These are phyloP conservation scores for Bubo bubo DNA, from an alignment of 2,113 vertebrate genomes.

Conservation along the genomic window DNA sequence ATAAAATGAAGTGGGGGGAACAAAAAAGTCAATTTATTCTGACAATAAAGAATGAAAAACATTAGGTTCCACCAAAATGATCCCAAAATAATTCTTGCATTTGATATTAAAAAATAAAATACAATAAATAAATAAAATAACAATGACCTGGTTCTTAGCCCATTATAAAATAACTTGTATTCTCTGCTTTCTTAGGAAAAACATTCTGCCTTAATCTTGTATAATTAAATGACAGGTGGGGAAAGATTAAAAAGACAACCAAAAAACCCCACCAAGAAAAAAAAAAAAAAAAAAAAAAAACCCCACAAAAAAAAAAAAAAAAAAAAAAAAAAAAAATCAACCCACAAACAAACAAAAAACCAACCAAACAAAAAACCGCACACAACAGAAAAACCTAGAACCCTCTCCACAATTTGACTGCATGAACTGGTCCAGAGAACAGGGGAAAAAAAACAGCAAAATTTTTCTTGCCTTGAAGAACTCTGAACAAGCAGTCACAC, in stretches of 20 bases:
- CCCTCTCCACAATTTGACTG: background rate
- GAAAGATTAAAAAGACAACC: background rate
- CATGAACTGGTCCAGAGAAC: background rate
- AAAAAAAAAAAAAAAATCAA: too few species aligned
- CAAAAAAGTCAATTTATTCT: background rate
- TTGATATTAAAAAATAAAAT: background rate
- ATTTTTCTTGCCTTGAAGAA: background rate
- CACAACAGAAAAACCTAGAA: background rate
- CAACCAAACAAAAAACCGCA: background rate
- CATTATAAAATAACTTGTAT: background rate
- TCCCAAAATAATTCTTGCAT: background rate
- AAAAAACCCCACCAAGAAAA: background rate
- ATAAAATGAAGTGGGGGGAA: background rate
- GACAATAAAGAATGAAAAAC: background rate
- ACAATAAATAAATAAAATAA: background rate
- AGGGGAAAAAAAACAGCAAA: background rate
- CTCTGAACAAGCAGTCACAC: background rate
- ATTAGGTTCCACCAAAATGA: background rate
- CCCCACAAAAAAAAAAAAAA: too few species aligned
- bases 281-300: too few species aligned
- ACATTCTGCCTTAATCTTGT: background rate
- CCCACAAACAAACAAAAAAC: background rate
- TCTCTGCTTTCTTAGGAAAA: background rate
- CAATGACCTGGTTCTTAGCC: background rate
- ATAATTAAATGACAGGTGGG: background rate